Conservation (phyloP, 2,888 invertebrate species). For the Erannis defoliaria region DNA sequence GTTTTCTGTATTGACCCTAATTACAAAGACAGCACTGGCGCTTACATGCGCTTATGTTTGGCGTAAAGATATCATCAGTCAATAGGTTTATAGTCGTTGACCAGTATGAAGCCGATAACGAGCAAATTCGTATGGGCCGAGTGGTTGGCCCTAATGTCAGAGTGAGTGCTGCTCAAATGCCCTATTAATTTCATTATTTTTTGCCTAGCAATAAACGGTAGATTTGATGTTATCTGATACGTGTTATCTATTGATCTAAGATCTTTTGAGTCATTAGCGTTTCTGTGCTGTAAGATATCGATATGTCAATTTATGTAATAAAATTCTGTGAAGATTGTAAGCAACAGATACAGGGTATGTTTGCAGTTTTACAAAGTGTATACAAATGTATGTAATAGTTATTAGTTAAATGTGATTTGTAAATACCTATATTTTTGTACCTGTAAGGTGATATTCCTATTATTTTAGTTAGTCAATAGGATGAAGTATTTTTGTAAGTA, state of each 20-base stretch:
- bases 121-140: too few relatives aligned
- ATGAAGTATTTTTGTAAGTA: conserved; percentile 21
- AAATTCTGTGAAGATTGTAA: conserved; percentile 26
- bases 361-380: conserved; percentile 32
- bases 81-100: too few relatives aligned
- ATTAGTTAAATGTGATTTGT: background rate
- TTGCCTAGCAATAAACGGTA: too few relatives aligned
- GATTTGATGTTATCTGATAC: background rate
- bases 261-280: background rate
- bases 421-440: conserved; percentile 1
- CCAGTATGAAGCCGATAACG: too few relatives aligned
- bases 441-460: conserved; percentile 34
- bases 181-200: too few relatives aligned
- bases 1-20: too few relatives aligned
- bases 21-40: too few relatives aligned
- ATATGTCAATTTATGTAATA: conserved; percentile 5
- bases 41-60: too few relatives aligned
- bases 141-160: too few relatives aligned
- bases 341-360: conserved; percentile 44
- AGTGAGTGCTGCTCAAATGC: too few relatives aligned
- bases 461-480: conserved; percentile 18
- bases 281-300: background rate
- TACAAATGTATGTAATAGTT: conserved; percentile 18
- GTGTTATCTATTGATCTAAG: background rate
- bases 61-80: too few relatives aligned